Evolutionary conservation across 2,113 vertebrate genomes (phyloP).

Genomic region (Phalacrocorax brasilianus): DNA sequence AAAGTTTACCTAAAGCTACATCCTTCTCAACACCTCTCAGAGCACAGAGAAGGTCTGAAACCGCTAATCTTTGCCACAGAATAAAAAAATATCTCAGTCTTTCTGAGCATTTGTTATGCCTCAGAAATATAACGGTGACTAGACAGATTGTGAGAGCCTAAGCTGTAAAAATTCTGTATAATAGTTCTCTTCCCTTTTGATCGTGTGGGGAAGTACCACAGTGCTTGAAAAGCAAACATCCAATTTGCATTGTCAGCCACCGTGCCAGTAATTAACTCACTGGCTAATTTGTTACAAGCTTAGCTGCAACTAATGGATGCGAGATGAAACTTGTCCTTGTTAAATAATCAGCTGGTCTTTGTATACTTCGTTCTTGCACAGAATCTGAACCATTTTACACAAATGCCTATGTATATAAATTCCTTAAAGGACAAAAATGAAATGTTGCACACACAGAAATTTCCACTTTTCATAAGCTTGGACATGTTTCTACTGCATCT

Average conservation of each 20-base stretch:
- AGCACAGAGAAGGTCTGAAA: not conserved
- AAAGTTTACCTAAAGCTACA: not conserved
- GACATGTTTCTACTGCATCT: not conserved
- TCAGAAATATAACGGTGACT: not conserved
- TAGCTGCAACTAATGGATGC: not conserved
- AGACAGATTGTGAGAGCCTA: not conserved
- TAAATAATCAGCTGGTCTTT: not conserved
- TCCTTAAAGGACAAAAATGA: not conserved
- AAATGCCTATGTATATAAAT: not conserved
- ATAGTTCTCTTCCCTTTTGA: not conserved
- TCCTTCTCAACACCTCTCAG: not conserved
- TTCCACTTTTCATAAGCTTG: not conserved
- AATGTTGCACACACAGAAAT: not conserved
- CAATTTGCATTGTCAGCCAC: not conserved
- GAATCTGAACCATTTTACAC: not conserved
- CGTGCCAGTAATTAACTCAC: conserved; percentile 5
- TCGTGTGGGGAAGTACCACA: not conserved
- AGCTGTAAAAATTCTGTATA: not conserved
- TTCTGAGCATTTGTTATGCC: not conserved
- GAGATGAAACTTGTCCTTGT: not conserved
- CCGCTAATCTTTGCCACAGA: not conserved
- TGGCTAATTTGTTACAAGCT: not conserved
- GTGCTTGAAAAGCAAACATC: not conserved
- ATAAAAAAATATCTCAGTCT: not conserved
- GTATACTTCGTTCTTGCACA: not conserved